A percentile compares a stretch with the other conserved stretches of the same genome.
These are phyloP conservation scores for Recurvirostra avosetta DNA, from an alignment of 2,113 vertebrate genomes.

Conservation along the genomic window DNA sequence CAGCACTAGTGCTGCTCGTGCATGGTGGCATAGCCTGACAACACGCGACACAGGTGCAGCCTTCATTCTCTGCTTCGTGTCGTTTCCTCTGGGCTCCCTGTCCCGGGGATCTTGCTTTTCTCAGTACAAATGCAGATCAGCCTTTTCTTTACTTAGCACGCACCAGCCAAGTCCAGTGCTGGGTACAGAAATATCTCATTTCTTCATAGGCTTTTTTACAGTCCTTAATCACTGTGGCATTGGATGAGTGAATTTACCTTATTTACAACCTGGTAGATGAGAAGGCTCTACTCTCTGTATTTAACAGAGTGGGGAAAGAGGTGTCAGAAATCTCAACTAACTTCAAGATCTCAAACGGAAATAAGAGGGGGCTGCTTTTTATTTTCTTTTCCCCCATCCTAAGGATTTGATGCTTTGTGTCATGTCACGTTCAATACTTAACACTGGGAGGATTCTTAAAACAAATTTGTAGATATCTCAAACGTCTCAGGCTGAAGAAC, in stretches of 20 bases:
- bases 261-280: neutral
- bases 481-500: neutral
- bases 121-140: neutral
- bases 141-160: neutral
- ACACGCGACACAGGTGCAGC: neutral
- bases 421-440: neutral
- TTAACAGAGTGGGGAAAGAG: neutral
- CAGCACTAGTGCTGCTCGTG: neutral
- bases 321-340: neutral
- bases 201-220: neutral
- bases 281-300: neutral
- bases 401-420: neutral
- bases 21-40: neutral
- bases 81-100: fast-evolving
- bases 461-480: neutral
- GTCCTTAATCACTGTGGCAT: neutral
- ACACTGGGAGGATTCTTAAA: neutral
- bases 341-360: neutral
- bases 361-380: neutral
- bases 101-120: neutral
- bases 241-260: neutral
- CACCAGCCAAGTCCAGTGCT: neutral
- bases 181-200: neutral
- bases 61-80: neutral
- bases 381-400: neutral